These are phyloP conservation scores for Tautogolabrus adspersus DNA, from an alignment of 2,113 vertebrate species.

Conservation along the genomic window DNA sequence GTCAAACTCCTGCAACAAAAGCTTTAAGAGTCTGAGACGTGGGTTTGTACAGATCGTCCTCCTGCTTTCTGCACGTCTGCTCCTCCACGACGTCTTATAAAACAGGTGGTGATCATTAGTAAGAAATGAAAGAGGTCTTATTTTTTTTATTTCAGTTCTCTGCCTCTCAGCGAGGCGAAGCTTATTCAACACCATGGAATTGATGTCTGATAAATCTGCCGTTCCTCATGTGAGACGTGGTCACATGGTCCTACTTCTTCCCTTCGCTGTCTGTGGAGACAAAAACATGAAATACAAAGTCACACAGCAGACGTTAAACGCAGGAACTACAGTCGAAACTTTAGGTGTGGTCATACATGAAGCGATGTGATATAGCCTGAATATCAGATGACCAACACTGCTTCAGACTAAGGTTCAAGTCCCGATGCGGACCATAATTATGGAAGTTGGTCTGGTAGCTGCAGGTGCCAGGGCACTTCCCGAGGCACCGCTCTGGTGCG, in stretches of 20 bases:
- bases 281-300: constrained; percentile 1
- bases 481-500: no score
- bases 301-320: background rate
- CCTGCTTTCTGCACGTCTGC: constrained; percentile 7
- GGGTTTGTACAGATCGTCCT: constrained; percentile 39
- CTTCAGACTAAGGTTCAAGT: no score
- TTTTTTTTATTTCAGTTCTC: constrained; percentile 79
- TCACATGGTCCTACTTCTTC: constrained; percentile 92
- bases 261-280: constrained; percentile 89
- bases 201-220: constrained; percentile 92
- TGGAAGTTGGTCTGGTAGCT: no score
- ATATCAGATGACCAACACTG: no score
- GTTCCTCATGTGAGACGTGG: constrained; percentile 91
- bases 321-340: background rate
- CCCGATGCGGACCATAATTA: no score
- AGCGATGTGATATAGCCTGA: no score
- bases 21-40: constrained; percentile 29
- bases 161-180: constrained; percentile 98
- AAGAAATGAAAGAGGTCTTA: constrained; percentile 90
- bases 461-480: no score
- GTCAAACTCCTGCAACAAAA: constrained; percentile 46
- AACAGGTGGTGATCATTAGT: constrained; percentile 87
- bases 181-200: constrained; percentile 96
- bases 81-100: constrained; percentile 82
- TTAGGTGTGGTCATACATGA: background rate